Evolutionary conservation across 1,140 invertebrate species (phyloP).

Genomic region (Alviniconcha marisindica): DNA sequence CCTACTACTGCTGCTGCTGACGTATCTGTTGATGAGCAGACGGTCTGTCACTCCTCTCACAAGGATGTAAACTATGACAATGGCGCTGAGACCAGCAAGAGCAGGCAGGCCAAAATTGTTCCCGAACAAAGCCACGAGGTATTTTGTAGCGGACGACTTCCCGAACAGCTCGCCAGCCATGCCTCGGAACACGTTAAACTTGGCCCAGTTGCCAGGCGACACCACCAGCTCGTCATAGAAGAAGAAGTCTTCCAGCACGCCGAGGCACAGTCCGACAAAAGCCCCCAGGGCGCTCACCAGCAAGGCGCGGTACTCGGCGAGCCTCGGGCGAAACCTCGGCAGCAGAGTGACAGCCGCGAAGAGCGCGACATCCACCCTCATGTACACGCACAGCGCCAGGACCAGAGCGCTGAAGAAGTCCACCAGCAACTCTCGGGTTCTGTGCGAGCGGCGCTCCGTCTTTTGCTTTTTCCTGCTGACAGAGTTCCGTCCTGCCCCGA

Average conservation of each 20-base stretch:
- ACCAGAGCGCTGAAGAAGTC: constrained; percentile 22
- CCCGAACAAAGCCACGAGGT: constrained; percentile 8
- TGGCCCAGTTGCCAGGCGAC: constrained; percentile 65
- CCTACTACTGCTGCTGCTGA: no score
- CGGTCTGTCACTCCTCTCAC: no score
- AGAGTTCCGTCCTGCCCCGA: no score
- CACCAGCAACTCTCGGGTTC: neutral
- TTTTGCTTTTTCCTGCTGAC: no score
- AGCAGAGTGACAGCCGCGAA: constrained; percentile 12
- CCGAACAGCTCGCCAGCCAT: constrained; percentile 57
- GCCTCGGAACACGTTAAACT: constrained; percentile 60
- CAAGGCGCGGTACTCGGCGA: neutral
- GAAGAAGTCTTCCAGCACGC: constrained; percentile 55
- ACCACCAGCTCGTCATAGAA: constrained; percentile 60
- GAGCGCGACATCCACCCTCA: constrained; percentile 33
- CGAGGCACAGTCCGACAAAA: constrained; percentile 37
- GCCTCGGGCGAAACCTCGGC: neutral
- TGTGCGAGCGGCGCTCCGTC: no score
- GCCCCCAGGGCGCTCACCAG: constrained; percentile 10
- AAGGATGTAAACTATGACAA: no score
- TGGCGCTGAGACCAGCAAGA: neutral
- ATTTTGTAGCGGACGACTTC: neutral
- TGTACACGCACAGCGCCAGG: constrained; percentile 32
- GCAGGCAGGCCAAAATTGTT: neutral
- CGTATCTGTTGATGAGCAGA: neutral